Conservation (phyloP, 2,797 vertebrate genomes). For the Neosilurus hyrtlii region DNA sequence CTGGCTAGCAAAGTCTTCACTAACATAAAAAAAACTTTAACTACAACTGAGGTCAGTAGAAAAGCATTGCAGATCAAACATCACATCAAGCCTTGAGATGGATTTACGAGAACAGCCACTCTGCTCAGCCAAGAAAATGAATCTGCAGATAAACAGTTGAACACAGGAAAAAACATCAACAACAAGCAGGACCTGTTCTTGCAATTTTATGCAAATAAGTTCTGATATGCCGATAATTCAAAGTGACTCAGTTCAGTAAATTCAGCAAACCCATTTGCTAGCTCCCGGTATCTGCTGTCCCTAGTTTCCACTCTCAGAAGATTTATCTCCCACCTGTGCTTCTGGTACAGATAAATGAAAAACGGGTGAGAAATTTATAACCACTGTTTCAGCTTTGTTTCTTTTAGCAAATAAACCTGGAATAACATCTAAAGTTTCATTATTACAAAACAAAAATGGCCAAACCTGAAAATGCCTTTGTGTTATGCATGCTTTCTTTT, state of each 20-base stretch:
- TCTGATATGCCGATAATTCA: neutral
- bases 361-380: neutral
- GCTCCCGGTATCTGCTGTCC: neutral
- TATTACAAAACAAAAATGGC: constrained; percentile 7
- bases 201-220: neutral
- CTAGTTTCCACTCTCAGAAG: neutral
- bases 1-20: neutral
- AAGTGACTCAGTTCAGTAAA: neutral
- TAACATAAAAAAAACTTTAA: neutral
- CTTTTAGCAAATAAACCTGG: neutral
- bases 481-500: neutral
- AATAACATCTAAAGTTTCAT: neutral
- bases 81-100: neutral
- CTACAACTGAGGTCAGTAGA: neutral
- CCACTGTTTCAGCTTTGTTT: neutral
- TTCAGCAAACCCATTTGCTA: neutral
- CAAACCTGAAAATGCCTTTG: neutral
- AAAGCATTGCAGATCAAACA: neutral
- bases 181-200: neutral
- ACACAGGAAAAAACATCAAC: neutral
- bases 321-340: constrained; percentile 8
- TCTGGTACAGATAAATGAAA: neutral
- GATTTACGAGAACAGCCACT: neutral
- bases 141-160: neutral
- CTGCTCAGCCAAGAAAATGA: neutral